These are phyloP conservation scores for Alexandromys oeconomus DNA, from an alignment of 2,797 vertebrate species.

Conservation along the genomic window DNA sequence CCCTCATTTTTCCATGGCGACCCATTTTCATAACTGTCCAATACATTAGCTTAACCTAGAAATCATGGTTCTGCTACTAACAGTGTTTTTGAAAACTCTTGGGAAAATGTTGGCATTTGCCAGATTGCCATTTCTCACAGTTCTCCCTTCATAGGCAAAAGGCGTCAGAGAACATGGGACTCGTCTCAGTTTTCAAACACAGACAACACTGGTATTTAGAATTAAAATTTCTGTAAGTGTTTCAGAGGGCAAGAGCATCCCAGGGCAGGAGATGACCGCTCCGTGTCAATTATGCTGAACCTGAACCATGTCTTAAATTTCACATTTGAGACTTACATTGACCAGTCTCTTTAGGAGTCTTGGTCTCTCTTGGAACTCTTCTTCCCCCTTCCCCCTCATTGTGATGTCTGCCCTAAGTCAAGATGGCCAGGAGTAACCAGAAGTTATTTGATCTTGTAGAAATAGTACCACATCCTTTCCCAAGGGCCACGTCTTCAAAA, in stretches of 20 bases:
- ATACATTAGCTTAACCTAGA: neutral
- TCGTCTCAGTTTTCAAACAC: neutral
- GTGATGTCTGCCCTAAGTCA: neutral
- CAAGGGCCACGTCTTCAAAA: neutral
- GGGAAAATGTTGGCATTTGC: neutral
- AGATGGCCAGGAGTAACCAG: neutral
- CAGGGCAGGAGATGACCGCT: neutral
- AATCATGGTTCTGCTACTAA: neutral
- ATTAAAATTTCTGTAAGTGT: neutral
- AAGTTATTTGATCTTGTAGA: neutral
- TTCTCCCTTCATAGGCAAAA: neutral
- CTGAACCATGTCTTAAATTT: no score
- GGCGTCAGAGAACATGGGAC: neutral
- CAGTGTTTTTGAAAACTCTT: neutral
- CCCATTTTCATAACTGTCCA: neutral
- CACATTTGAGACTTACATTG: neutral
- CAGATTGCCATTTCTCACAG: neutral
- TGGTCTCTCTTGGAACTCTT: neutral
- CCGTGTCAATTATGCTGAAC: no score
- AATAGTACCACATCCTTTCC: neutral
- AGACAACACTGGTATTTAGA: neutral
- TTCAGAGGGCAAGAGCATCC: neutral
- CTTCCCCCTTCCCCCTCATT: neutral
- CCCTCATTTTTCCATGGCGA: neutral
- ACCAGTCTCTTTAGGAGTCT: neutral